phyloP scores from a whole-genome alignment of 1,140 invertebrate genomes.

The Tetraneura akinire region DNA sequence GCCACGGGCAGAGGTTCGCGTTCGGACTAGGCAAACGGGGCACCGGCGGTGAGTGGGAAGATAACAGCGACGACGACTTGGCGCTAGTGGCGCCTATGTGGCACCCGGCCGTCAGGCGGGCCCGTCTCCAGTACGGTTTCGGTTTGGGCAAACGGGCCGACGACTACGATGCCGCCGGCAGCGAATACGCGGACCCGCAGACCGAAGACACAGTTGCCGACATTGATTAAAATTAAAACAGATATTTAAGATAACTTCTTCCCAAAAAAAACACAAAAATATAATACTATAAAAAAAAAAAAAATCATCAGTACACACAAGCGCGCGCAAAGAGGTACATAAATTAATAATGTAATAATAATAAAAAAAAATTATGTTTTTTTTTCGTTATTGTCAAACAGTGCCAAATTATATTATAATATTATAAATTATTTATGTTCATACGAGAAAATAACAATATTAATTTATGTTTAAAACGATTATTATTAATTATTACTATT shows the following conservation, averaged over 20 bases:
- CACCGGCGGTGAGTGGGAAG: constrained; percentile 55
- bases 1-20: constrained; percentile 48
- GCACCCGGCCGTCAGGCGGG: constrained; percentile 53
- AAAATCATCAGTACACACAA: too few species aligned
- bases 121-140: constrained; percentile 58
- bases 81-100: constrained; percentile 53
- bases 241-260: neutral
- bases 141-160: constrained; percentile 59
- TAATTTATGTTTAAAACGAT: too few species aligned
- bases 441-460: too few species aligned
- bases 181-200: constrained; percentile 53
- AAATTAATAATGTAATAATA: neutral
- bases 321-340: too few species aligned
- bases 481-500: too few species aligned
- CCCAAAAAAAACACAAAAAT: neutral
- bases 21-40: constrained; percentile 55
- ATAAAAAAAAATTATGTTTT: neutral
- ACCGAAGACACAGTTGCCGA: neutral
- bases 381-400: neutral
- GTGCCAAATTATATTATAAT: too few species aligned
- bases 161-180: constrained; percentile 53
- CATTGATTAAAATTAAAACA: neutral
- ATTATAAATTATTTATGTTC: too few species aligned
- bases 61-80: constrained; percentile 52
- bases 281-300: neutral